Percentiles rank a stretch among this genome's conserved stretches.
Evolutionary conservation across 2,113 vertebrate species (phyloP).

Genomic region (Callipepla squamata): DNA sequence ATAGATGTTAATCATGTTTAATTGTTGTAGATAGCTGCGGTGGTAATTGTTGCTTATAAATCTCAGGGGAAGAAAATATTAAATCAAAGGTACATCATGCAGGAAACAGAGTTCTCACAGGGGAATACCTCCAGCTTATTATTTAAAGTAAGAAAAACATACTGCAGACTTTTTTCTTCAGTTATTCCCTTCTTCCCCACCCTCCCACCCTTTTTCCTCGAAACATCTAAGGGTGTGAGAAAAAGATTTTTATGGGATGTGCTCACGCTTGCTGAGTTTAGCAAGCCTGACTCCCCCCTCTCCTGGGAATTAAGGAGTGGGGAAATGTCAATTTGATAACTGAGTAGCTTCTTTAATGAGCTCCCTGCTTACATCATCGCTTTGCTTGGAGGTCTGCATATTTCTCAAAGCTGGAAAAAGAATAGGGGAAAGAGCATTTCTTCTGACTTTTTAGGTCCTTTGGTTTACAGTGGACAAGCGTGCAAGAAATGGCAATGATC

Average conservation of each 20-base stretch:
- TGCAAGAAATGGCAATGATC: not conserved
- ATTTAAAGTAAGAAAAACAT: not conserved
- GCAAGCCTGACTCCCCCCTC: not conserved
- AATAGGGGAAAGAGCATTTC: not conserved
- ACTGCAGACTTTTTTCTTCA: not conserved
- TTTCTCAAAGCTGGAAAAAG: not conserved
- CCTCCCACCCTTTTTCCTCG: not conserved
- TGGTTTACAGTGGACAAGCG: not conserved
- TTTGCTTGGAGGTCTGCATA: not conserved
- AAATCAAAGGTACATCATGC: not conserved
- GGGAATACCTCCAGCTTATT: not conserved
- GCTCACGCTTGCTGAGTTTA: not conserved
- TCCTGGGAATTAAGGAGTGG: not conserved
- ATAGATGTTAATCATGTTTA: not conserved
- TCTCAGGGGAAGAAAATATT: not conserved
- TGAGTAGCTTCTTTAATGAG: not conserved
- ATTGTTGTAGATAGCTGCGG: not conserved
- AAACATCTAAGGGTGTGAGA: not conserved
- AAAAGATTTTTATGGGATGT: not conserved
- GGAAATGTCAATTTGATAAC: not conserved
- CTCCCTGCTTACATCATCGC: fast-evolving
- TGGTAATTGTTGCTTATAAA: not conserved
- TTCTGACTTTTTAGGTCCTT: not conserved
- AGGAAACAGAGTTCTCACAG: not conserved
- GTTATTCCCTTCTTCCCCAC: not conserved